Conservation (phyloP, 1,140 invertebrate genomes). For the Aphis craccivora region DNA sequence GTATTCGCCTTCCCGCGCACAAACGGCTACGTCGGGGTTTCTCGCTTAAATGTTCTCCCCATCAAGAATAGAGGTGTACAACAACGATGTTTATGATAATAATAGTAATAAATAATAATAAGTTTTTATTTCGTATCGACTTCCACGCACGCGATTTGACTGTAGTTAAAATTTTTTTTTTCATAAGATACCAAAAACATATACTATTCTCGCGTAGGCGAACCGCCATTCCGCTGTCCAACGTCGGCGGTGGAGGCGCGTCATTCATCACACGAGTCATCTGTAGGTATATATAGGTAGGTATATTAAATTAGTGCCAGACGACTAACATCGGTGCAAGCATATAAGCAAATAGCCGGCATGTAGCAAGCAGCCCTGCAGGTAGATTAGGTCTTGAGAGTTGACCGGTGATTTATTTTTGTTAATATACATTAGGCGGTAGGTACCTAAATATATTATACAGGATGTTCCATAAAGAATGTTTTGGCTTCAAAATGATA, state of each 20-base stretch:
- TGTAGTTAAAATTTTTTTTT: background rate
- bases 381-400: background rate
- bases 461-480: background rate
- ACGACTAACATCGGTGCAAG: background rate
- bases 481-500: no score
- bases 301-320: background rate
- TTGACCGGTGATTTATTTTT: background rate
- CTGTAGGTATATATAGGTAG: background rate
- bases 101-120: background rate
- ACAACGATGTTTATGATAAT: background rate
- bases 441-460: background rate
- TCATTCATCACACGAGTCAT: background rate
- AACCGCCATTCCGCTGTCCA: background rate
- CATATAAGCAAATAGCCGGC: background rate
- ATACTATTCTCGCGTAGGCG: slow-evolving; percentile 2
- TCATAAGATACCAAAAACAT: background rate
- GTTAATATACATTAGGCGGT: background rate
- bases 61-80: background rate
- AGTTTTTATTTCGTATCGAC: background rate
- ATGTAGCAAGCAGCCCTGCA: background rate
- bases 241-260: background rate
- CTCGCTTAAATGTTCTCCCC: background rate
- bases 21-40: background rate
- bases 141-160: background rate
- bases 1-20: background rate